Base-by-base conservation (phyloP, 2,113 vertebrate species). In the Vombatus ursinus region DNA sequence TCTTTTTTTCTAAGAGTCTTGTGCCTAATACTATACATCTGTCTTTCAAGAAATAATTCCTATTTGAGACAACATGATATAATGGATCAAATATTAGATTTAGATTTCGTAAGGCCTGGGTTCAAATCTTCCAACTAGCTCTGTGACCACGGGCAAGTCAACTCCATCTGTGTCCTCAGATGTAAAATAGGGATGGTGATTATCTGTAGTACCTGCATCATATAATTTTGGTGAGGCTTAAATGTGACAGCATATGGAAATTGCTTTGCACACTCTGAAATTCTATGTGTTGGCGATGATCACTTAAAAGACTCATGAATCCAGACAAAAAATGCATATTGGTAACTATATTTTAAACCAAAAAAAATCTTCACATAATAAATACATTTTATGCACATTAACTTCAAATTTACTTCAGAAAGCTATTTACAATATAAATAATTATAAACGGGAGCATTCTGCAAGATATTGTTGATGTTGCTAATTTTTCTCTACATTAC, bases 371-470 rank as follows among this genome's bases (percentile, higher is more conserved):
- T 99, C 99, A 99, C 98, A 99, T 99, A 99, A 99, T 99, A 99
- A 99, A 99, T 99, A 99, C 99, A 99, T 98, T 99, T 99, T 99
- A 99, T 99, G 98, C 99, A 99, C 98, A 98, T 99, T 99, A 99
- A 99, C 99, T 99, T 99, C 98, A 98, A 99, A 98, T 99, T 99
- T 99, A 99, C 98, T 98, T 99, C 98, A 98, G 98, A 98, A 98
- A 99, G 97, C 98, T 99, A 99, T 99, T 99, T 99, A 99, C 99
- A 99, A 99, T 99, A 99, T 99, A 99, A 99, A 99, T 99, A 99
- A 99, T 98, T 99, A 99, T 98, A 98, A 99, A 99, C 98, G 98
- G 98, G 94, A 99, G 99, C 99, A 99, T 98, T 99, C 99, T 99
- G 98, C 98, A 99, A 98, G 99, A 98, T 99, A 98, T 98, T 98